Evolutionary conservation across 2,797 vertebrate genomes (phyloP), one percentile per base, ranked within the genome.

Genomic region (Sebastes itinus): DNA sequence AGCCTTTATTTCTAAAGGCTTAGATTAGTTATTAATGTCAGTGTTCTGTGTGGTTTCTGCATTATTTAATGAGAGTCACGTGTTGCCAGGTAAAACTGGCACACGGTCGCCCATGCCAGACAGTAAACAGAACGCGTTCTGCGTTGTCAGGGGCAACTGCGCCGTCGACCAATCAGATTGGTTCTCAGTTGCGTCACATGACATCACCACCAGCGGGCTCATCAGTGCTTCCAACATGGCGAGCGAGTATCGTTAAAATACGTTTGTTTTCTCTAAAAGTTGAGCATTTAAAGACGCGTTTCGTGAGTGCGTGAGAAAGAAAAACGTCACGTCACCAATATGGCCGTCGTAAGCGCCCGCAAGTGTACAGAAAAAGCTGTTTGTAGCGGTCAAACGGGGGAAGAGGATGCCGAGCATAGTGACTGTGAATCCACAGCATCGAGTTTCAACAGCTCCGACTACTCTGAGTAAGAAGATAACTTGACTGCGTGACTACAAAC

Each of bases 71-170:
- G 28, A 70, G 60, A 49, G 7, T 20, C 18, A 32, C 35, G 9
- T 2, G 46, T 22, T 12, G 54, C 64, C 74, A 56, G 59, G 35
- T 38, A 14, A 64, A 73, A 56, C 22, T 23, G 58, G 55, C 54
- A 59, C 23, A 18, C 62, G 11, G 32, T 6, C 16, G 42, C 18
- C 4, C 35, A 0, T 12, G 60, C 61, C 33, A 6, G 11, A 7
- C 3, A 33, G 62, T 33, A 22, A 62, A 7, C 8, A 14, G 12
- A 83, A 91, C 89, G 95, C 94, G 35, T 87, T 96, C 84, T 58
- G 22, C 42, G 94, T 96, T 93, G 94, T 89, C 77, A 92, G 25
- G 84, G 91, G 92, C 91, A 94, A 96, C 95, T 2, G 22, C 13
- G 3, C 22, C 3, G 7, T 42, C 14, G 2, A 42, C 95, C 95